Conservation (phyloP, 2,797 vertebrate genomes). For the Neosilurus mollespiculum region DNA sequence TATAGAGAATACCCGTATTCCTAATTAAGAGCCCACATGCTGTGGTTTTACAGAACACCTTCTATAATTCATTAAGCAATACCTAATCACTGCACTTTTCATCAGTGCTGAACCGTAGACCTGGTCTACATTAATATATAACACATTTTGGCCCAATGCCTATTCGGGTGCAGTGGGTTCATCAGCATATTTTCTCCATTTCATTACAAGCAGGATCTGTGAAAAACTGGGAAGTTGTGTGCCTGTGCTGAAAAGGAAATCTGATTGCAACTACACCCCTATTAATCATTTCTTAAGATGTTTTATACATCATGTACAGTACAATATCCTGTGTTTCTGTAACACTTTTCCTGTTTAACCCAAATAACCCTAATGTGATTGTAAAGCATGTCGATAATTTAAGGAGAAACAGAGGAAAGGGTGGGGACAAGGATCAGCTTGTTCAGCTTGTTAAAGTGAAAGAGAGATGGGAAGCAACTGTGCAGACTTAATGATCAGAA, state of each 20-base stretch:
- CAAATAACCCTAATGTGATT: conserved; percentile 17
- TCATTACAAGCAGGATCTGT: conserved; percentile 19
- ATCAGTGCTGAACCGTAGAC: conserved; percentile 25
- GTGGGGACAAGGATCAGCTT: conserved; percentile 39
- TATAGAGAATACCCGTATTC: conserved; percentile 36
- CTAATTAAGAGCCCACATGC: conserved; percentile 43
- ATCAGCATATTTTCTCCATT: conserved; percentile 41
- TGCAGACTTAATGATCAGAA: conserved; percentile 54
- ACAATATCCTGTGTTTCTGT: conserved; percentile 24
- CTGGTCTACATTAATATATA: conserved; percentile 28
- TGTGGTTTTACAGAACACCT: conserved; percentile 9
- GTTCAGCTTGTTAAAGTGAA: conserved; percentile 26
- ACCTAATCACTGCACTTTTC: conserved; percentile 36
- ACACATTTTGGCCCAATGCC: conserved; percentile 43
- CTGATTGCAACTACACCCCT: conserved; percentile 1
- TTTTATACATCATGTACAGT: conserved; percentile 22
- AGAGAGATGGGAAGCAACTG: conserved; percentile 47
- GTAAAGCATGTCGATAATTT: conserved; percentile 50
- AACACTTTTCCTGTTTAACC: conserved; percentile 27
- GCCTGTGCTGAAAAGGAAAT: conserved; percentile 11
- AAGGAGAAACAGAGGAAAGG: conserved; percentile 42
- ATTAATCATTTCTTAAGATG: conserved; percentile 20
- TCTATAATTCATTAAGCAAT: conserved; percentile 49
- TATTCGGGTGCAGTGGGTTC: conserved; percentile 37
- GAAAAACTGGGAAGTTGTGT: background rate